These are phyloP conservation scores for Pegoplata infirma DNA, from an alignment of 2,888 invertebrate species.

Conservation along the genomic window DNA sequence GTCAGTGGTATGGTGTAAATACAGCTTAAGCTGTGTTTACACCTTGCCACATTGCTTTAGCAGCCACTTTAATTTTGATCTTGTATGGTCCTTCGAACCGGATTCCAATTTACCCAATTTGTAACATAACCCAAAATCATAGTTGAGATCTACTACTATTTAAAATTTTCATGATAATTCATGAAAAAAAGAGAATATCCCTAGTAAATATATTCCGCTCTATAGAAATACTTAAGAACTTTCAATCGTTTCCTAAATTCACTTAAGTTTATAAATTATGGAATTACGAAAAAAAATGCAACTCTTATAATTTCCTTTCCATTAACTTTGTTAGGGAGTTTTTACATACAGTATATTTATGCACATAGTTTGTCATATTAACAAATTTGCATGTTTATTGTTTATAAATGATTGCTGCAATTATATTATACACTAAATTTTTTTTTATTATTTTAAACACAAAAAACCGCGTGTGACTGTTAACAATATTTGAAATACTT, in stretches of 20 bases:
- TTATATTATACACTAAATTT: neutral
- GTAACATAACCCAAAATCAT: too few species aligned
- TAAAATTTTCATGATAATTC: too few species aligned
- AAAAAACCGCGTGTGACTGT: neutral
- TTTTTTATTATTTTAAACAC: too few species aligned
- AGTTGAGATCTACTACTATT: too few species aligned
- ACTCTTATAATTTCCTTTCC: neutral
- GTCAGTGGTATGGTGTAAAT: too few species aligned
- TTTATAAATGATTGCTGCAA: neutral
- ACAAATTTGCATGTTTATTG: neutral
- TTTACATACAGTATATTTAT: neutral
- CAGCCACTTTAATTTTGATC: too few species aligned
- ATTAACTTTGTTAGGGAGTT: neutral
- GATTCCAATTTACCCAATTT: too few species aligned
- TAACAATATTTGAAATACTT: constrained; percentile 16
- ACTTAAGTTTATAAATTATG: neutral
- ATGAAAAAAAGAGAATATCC: too few species aligned
- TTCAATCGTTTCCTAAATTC: neutral
- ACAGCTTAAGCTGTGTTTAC: too few species aligned
- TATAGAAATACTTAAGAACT: neutral
- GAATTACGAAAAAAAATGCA: neutral
- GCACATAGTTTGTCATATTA: too few species aligned
- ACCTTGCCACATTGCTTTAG: too few species aligned
- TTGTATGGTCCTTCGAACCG: too few species aligned
- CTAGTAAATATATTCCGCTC: neutral